These are phyloP conservation scores for Tichodroma muraria DNA, from an alignment of 2,113 vertebrate species.

Conservation along the genomic window DNA sequence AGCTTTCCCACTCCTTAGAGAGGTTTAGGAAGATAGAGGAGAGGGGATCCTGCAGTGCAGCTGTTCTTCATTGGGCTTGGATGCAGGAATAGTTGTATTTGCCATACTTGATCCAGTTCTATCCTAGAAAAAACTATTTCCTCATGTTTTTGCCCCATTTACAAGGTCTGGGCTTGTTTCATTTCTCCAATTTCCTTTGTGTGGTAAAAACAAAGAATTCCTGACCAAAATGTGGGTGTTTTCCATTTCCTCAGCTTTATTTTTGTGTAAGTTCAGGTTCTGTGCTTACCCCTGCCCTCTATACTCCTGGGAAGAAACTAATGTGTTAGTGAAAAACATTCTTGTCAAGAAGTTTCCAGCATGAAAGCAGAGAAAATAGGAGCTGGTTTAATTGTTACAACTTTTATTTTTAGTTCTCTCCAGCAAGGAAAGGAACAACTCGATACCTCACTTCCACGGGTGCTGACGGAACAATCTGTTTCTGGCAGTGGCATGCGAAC, in stretches of 20 bases:
- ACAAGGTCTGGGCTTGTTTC: not conserved
- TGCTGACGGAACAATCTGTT: conserved; percentile 97
- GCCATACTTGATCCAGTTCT: not conserved
- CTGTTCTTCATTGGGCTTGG: not conserved
- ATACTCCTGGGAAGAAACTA: not conserved
- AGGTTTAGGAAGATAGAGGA: not conserved
- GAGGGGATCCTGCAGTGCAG: not conserved
- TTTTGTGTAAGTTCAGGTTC: not conserved
- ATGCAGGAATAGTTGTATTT: not conserved
- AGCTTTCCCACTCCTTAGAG: not conserved
- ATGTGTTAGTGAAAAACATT: not conserved
- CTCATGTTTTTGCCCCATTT: not conserved
- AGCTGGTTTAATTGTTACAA: not conserved
- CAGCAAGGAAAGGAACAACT: conserved; percentile 83
- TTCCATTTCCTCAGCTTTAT: not conserved
- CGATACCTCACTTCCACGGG: conserved; percentile 95
- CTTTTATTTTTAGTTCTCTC: conserved; percentile 84
- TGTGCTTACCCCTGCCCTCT: not conserved
- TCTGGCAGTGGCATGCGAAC: conserved; percentile 94
- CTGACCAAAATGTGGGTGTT: not conserved
- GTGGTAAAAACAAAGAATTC: not conserved
- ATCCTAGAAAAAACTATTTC: not conserved
- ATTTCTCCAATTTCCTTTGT: not conserved
- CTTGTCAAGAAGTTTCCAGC: not conserved
- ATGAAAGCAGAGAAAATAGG: not conserved